phyloP scores from a whole-genome alignment of 1,140 invertebrate species.

The Eurosta solidaginis region DNA sequence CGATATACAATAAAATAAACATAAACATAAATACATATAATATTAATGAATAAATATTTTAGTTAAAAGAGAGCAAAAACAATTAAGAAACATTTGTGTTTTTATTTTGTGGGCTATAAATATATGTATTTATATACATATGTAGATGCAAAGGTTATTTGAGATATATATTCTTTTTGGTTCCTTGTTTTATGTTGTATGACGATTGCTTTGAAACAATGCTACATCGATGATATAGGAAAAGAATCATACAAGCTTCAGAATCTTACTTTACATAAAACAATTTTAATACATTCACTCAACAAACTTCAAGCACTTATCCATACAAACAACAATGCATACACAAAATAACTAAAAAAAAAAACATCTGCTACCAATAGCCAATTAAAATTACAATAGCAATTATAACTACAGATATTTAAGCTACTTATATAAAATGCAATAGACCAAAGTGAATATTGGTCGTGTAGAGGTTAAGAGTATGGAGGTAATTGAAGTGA shows the following conservation, averaged over 20 bases:
- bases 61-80: conserved; percentile 20
- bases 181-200: not conserved
- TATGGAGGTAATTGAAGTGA: not conserved
- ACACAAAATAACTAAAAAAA: not conserved
- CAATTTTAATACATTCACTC: not conserved
- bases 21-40: conserved; percentile 8
- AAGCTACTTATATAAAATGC: conserved; percentile 28
- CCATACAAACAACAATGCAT: not conserved
- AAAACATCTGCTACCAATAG: not conserved
- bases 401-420: conserved; percentile 10
- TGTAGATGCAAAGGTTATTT: not conserved
- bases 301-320: not conserved
- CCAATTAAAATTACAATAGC: conserved; percentile 1
- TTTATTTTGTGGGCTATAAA: not conserved
- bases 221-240: no score
- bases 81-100: not conserved
- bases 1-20: conserved; percentile 9
- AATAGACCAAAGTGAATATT: conserved; percentile 58
- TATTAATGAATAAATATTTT: conserved; percentile 23
- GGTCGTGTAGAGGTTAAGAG: conserved; percentile 37
- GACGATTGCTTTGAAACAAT: not conserved
- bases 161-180: not conserved
- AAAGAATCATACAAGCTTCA: no score
- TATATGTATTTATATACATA: not conserved
- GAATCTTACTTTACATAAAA: no score